Base-by-base conservation (phyloP, 2,113 vertebrate species). In the Bombycilla garrulus region DNA sequence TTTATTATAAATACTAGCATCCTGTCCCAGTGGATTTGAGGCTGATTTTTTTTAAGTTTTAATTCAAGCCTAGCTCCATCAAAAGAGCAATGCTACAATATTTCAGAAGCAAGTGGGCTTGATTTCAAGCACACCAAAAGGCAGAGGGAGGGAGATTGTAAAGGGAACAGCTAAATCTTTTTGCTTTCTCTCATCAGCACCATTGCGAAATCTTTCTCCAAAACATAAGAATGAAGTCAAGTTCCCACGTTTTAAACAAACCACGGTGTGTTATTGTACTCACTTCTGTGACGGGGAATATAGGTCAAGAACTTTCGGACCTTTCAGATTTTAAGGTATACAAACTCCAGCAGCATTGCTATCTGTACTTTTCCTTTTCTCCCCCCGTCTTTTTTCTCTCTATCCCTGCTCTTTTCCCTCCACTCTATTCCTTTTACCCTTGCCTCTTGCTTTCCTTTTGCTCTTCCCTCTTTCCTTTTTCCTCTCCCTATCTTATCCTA, bases 241-340 rank as follows among this genome's bases (percentile, higher is more conserved):
- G 36, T 88, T 94, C 90, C 95, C 65, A 88, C 94, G 76, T 93
- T 95, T 94, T 93, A 95, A 96, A 96, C 92, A 96, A 95, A 93
- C 44, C 79, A 76, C 0, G 8, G 78, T 80, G 78, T 92, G 94
- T 94, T 97, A 81, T 92, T 95, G 47, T 69, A 71, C n/a, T 80
- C 1, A 5, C 56, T 90, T 88, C 93, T 92, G 79, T 87, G 96
- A 88, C 5, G 2, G 57, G 58, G 81, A 96, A 92, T 77, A 73
- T 48, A 74, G 91, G 71, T 94, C 84, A 93, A 69, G 88, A 96
- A 85, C 83, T 92, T 86, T 33, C 28, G 42, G 88, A 92, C 40
- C 36, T 86, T 86, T 91, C 47, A 69, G 85, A 93, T 78, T 82
- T 73, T 91, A 93, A 97, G 92, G 67, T 93, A 91, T 61, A 94